A percentile compares a stretch with the other conserved stretches of the same genome.
Conservation (phyloP, 2,888 invertebrate genomes). For the Drosophila nr. fundita region DNA sequence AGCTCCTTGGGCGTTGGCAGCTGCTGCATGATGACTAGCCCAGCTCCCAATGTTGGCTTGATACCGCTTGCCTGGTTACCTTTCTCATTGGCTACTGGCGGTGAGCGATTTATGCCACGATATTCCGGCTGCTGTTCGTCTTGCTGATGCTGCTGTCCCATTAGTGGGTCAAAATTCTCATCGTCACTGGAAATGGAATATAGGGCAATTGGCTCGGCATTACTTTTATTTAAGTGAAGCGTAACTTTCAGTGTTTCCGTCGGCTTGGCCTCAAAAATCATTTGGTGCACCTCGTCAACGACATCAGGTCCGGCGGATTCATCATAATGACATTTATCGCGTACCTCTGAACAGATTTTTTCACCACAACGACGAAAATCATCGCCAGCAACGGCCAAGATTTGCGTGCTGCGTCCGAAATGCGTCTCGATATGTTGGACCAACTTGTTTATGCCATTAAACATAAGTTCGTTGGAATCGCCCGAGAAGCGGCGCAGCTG, state of each 20-base stretch:
- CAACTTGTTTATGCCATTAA: conserved; percentile 55
- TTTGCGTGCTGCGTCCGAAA: conserved; percentile 88
- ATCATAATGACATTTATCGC: conserved; percentile 88
- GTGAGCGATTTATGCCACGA: conserved; percentile 74
- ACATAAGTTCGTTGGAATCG: conserved; percentile 17
- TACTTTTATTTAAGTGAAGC: conserved; percentile 84
- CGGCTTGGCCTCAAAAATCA: conserved; percentile 67
- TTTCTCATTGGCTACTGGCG: conserved; percentile 53
- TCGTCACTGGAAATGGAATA: conserved; percentile 81
- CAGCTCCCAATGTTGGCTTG: neutral
- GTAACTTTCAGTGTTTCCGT: conserved; percentile 48
- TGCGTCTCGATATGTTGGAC: conserved; percentile 90
- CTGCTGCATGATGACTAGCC: conserved; percentile 28
- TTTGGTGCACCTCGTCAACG: conserved; percentile 85
- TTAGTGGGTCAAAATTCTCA: conserved; percentile 43
- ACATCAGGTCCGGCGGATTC: conserved; percentile 87
- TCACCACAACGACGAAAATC: conserved; percentile 89
- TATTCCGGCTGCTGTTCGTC: conserved; percentile 67
- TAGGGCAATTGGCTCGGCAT: conserved; percentile 73
- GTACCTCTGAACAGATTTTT: conserved; percentile 88
- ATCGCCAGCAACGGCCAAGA: conserved; percentile 88
- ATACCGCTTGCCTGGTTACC: neutral
- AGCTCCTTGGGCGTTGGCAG: conserved; percentile 83
- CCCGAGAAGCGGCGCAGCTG: conserved; percentile 38
- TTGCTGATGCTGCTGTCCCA: neutral